phyloP scores from a whole-genome alignment of 92 coral and sea anemone species.

The Phenganax subtilis region DNA sequence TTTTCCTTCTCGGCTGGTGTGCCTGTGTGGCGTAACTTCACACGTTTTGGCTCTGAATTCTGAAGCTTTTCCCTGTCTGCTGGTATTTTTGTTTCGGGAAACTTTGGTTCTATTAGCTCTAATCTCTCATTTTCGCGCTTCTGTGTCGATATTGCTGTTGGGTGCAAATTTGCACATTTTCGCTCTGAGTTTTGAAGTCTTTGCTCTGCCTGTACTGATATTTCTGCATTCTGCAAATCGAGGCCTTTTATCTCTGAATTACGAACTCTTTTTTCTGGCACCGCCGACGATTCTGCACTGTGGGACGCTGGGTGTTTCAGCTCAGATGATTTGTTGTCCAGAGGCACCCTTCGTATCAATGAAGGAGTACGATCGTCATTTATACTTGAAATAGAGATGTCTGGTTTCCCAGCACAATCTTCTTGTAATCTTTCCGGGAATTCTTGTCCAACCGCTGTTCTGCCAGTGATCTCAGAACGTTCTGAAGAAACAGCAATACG shows the following conservation, averaged over 20 bases:
- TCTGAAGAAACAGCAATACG: background rate
- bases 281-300: too few species aligned
- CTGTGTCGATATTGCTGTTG: background rate
- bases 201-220: too few species aligned
- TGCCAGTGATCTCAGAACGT: background rate
- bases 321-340: background rate
- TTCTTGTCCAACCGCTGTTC: background rate
- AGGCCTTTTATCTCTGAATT: too few species aligned
- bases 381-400: background rate
- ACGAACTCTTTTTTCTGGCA: too few species aligned
- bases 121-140: background rate
- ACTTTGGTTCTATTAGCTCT: background rate
- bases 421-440: background rate
- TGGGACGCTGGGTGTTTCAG: too few species aligned
- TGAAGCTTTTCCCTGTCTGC: background rate
- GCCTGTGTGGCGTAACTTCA: too few species aligned
- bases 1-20: background rate
- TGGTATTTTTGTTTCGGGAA: background rate
- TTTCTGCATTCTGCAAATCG: too few species aligned
- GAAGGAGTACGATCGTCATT: background rate
- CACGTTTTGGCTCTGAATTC: too few species aligned
- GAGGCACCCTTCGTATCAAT: background rate
- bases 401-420: background rate
- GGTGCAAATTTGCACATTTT: background rate
- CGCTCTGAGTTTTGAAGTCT: background rate